phyloP scores from a whole-genome alignment of 1,140 invertebrate species.

The Heliothis virescens region DNA sequence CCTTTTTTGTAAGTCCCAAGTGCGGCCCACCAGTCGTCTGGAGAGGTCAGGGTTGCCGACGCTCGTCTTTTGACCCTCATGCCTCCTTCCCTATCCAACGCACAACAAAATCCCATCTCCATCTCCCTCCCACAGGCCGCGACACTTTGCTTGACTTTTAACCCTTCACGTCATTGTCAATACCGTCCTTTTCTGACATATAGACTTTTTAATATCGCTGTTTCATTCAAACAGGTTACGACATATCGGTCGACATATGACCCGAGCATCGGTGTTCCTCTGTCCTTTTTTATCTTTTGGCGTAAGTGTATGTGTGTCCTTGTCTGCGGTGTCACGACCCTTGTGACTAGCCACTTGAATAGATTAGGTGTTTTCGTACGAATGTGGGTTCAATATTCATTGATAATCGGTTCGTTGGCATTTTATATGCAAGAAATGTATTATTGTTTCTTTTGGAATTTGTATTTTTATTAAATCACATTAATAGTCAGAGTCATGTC shows the following conservation, averaged over 20 bases:
- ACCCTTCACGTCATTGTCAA: slow-evolving; percentile 83
- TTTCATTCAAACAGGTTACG: slow-evolving; percentile 83
- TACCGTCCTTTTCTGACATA: slow-evolving; percentile 68
- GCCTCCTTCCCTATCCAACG: slow-evolving; percentile 63
- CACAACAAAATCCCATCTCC: slow-evolving; percentile 61
- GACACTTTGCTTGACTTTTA: slow-evolving; percentile 84
- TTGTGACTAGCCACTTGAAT: slow-evolving; percentile 83
- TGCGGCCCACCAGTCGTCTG: slow-evolving; percentile 74
- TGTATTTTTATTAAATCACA: not conserved
- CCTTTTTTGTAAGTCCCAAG: slow-evolving; percentile 58
- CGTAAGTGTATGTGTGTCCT: slow-evolving; percentile 67
- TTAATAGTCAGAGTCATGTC: not conserved
- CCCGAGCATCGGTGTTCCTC: slow-evolving; percentile 69
- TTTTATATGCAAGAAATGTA: slow-evolving; percentile 73
- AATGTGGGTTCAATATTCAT: slow-evolving; percentile 82
- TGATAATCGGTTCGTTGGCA: slow-evolving; percentile 82
- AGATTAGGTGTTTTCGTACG: slow-evolving; percentile 85
- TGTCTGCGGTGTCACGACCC: slow-evolving; percentile 79
- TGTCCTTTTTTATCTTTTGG: slow-evolving; percentile 71
- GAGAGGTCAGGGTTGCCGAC: slow-evolving; percentile 82
- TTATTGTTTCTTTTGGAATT: slow-evolving; percentile 57
- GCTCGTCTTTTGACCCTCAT: slow-evolving; percentile 83
- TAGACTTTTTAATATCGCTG: slow-evolving; percentile 56
- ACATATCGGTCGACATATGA: slow-evolving; percentile 85
- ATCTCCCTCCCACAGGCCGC: slow-evolving; percentile 77